A percentile compares a stretch with the other conserved stretches of the same genome.
phyloP scores from a whole-genome alignment of 2,888 invertebrate species.

The Heliconius cydno region DNA sequence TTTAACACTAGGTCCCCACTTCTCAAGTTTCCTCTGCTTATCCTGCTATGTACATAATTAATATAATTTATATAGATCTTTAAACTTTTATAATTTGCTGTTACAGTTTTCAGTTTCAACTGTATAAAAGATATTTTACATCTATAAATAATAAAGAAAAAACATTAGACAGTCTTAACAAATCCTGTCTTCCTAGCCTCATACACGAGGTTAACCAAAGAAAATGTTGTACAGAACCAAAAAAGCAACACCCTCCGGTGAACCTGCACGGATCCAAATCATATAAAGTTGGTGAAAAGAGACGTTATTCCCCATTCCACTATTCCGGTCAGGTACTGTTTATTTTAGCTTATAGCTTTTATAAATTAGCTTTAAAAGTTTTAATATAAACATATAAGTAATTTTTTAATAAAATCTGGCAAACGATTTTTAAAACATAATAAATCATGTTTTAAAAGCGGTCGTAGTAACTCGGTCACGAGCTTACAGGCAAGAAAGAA shows the following conservation, averaged over 20 bases:
- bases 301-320: conserved; percentile 72
- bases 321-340: conserved; percentile 63
- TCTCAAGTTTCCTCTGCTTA: neutral
- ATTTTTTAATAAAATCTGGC: neutral
- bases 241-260: conserved; percentile 53
- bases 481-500: conserved; percentile 2
- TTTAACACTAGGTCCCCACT: neutral
- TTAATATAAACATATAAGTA: neutral
- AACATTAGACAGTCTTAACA: neutral
- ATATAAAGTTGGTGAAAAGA: conserved; percentile 55
- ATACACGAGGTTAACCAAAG: neutral
- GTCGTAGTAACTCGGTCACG: neutral
- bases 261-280: conserved; percentile 56
- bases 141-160: neutral
- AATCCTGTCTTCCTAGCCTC: neutral
- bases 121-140: neutral
- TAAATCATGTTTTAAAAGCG: conserved; percentile 1
- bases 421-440: conserved; percentile 2
- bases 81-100: neutral
- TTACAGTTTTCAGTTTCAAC: conserved; percentile 6
- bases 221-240: conserved; percentile 32
- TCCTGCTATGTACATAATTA: too few species aligned
- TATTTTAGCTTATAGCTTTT: conserved; percentile 37
- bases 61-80: neutral
- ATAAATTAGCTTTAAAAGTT: neutral